Percentiles rank a stretch among this genome's conserved stretches.
phyloP scores from a whole-genome alignment of 2,797 vertebrate genomes.

The Mormyrus proboscirostris region DNA sequence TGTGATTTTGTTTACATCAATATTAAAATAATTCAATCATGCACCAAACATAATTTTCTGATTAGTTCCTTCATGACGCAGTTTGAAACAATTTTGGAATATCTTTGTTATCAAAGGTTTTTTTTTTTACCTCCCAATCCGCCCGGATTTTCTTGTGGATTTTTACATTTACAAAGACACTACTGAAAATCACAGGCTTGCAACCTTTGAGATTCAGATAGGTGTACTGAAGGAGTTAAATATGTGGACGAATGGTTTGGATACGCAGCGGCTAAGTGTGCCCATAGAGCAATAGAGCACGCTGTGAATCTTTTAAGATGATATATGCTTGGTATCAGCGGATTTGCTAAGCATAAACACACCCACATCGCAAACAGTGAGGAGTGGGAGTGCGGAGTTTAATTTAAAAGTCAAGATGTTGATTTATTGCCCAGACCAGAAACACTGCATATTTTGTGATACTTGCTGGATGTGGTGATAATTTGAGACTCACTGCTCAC shows the following conservation, averaged over 20 bases:
- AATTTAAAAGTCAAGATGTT: slow-evolving; percentile 26
- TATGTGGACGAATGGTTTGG: slow-evolving; percentile 44
- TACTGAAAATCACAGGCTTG: not conserved
- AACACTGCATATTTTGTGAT: slow-evolving; percentile 6
- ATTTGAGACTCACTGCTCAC: slow-evolving; percentile 42
- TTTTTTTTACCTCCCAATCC: not conserved
- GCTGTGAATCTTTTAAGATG: slow-evolving; percentile 41
- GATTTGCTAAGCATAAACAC: slow-evolving; percentile 67
- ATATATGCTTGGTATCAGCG: slow-evolving; percentile 62
- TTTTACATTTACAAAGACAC: not conserved
- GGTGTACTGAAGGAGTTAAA: slow-evolving; percentile 36
- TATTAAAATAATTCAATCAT: not conserved
- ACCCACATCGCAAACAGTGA: slow-evolving; percentile 63
- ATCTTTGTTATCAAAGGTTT: not conserved
- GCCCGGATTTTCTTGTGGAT: not conserved
- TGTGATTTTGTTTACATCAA: not conserved
- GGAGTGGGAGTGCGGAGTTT: slow-evolving; percentile 55
- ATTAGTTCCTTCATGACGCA: not conserved
- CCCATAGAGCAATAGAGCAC: slow-evolving; percentile 36
- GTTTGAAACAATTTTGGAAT: not conserved
- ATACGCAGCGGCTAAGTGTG: slow-evolving; percentile 48
- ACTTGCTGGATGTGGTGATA: slow-evolving; percentile 40
- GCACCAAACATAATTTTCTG: not conserved
- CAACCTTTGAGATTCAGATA: slow-evolving; percentile 67
- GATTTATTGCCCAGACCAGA: slow-evolving; percentile 14